Percentiles rank a stretch among this genome's conserved stretches.
These are phyloP conservation scores for Sabatieria punctata DNA, from an alignment of 2,888 invertebrate species.

Conservation along the genomic window DNA sequence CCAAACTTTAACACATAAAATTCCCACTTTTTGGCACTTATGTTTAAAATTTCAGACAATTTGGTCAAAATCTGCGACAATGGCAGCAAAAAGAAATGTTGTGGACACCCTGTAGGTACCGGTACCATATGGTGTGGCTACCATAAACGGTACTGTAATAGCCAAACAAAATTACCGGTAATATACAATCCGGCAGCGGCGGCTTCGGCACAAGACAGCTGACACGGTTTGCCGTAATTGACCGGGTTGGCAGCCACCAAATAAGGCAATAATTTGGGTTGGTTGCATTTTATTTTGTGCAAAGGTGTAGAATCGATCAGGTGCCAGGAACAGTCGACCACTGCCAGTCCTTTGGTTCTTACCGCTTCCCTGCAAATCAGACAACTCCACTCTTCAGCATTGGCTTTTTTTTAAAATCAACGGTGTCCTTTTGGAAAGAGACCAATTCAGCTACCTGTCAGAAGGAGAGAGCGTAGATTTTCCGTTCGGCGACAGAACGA, in stretches of 20 bases:
- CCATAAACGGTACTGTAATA: constrained; percentile 93
- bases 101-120: no score
- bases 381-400: no score
- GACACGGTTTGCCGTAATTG: constrained; percentile 90
- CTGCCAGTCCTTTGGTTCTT: constrained; percentile 64
- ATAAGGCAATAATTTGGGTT: constrained; percentile 77
- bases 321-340: constrained; percentile 98
- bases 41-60: no score
- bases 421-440: no score
- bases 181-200: constrained; percentile 83
- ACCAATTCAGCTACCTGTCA: constrained; percentile 39
- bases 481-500: constrained; percentile 58
- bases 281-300: constrained; percentile 56
- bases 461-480: constrained; percentile 62
- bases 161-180: constrained; percentile 55
- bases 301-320: constrained; percentile 78
- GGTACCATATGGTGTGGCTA: no score
- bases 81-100: no score
- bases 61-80: no score
- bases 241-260: constrained; percentile 93
- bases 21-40: no score
- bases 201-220: constrained; percentile 93
- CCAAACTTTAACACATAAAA: no score
- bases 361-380: constrained; percentile 49
- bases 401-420: no score